Evolutionary conservation across 2,797 vertebrate species (phyloP).

Genomic region (Gallinago solitaria): DNA sequence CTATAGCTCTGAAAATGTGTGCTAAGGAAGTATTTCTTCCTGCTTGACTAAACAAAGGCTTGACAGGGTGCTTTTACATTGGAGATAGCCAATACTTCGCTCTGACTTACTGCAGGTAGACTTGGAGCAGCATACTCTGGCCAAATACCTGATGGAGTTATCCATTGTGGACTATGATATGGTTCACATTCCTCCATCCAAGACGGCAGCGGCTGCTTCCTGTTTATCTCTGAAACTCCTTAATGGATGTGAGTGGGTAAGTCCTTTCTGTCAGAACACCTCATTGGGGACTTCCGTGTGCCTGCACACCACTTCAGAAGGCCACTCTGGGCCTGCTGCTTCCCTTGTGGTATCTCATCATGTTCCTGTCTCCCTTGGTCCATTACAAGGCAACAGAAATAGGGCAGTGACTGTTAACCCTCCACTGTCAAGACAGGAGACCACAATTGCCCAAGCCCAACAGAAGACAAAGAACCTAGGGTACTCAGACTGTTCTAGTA

Average conservation of each 20-base stretch:
- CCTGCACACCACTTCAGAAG: neutral
- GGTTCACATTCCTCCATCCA: constrained; percentile 85
- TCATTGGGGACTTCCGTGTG: fast-evolving
- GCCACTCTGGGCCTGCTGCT: neutral
- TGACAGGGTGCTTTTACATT: neutral
- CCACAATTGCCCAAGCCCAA: neutral
- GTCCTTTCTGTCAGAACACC: neutral
- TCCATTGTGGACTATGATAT: constrained; percentile 87
- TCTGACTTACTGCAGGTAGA: constrained; percentile 50
- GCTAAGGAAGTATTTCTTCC: neutral
- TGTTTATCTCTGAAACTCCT: constrained; percentile 84
- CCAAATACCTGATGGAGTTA: constrained; percentile 89
- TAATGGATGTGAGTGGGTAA: constrained; percentile 82
- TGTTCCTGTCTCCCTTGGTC: neutral
- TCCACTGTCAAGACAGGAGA: neutral
- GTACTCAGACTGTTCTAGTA: neutral
- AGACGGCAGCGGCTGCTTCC: constrained; percentile 83
- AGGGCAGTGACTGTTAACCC: neutral
- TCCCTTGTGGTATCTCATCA: neutral
- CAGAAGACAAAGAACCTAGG: neutral
- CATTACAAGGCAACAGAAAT: neutral
- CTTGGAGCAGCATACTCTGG: constrained; percentile 81
- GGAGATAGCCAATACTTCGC: neutral
- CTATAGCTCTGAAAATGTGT: neutral
- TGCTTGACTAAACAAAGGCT: neutral